phyloP scores from a whole-genome alignment of 1,140 invertebrate species.

The Anoplophora glabripennis region DNA sequence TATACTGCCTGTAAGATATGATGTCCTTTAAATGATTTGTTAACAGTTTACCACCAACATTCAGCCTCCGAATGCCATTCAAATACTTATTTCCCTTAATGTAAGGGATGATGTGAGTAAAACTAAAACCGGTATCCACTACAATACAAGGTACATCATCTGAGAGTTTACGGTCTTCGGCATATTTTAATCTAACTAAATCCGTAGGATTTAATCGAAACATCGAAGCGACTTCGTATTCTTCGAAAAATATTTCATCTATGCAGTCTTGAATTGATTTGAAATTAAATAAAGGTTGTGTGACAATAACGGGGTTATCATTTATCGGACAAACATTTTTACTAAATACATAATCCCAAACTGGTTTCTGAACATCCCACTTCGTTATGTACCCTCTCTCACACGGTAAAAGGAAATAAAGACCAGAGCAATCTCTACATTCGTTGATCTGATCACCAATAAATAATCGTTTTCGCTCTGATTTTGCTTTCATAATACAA shows the following conservation, averaged over 20 bases:
- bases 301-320: conserved; percentile 81
- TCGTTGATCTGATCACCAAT: conserved; percentile 93
- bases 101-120: conserved; percentile 87
- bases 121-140: conserved; percentile 86
- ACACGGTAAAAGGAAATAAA: conserved; percentile 92
- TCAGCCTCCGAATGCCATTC: conserved; percentile 78
- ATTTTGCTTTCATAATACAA: conserved; percentile 97
- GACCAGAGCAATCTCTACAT: conserved; percentile 89
- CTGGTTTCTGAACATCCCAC: conserved; percentile 92
- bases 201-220: conserved; percentile 76
- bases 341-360: conserved; percentile 96
- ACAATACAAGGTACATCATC: conserved; percentile 62
- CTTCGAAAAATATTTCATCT: conserved; percentile 96
- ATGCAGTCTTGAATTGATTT: conserved; percentile 87
- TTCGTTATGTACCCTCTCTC: conserved; percentile 95
- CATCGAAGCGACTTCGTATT: conserved; percentile 88
- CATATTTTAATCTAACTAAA: conserved; percentile 57
- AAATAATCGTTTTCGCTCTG: conserved; percentile 88
- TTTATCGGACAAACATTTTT: conserved; percentile 79
- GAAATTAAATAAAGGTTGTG: conserved; percentile 95
- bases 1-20: conserved; percentile 93
- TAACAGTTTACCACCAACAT: conserved; percentile 94
- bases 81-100: conserved; percentile 79
- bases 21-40: conserved; percentile 99
- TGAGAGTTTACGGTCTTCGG: conserved; percentile 27